phyloP scores from a whole-genome alignment of 2,113 vertebrate genomes.

The Mustela nigripes region DNA sequence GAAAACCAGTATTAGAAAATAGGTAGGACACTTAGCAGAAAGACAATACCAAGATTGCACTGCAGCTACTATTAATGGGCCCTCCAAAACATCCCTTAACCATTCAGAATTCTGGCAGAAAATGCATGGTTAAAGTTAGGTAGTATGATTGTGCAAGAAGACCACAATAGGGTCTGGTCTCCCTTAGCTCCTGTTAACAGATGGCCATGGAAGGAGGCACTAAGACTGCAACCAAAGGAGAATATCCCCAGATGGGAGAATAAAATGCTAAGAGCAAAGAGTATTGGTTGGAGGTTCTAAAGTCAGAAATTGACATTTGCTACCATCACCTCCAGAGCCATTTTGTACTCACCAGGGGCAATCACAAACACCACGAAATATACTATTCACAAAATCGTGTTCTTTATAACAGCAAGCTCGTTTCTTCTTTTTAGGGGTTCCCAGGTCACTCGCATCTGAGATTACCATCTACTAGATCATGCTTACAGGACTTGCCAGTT shows the following conservation, averaged over 20 bases:
- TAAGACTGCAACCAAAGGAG: background rate
- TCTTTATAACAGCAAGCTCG: background rate
- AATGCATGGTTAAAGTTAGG: background rate
- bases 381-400: background rate
- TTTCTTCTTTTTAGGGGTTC: background rate
- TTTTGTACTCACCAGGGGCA: background rate
- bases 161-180: background rate
- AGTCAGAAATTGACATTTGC: background rate
- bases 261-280: background rate
- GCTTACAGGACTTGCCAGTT: background rate
- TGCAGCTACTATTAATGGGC: background rate
- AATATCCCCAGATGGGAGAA: background rate
- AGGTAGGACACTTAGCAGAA: background rate
- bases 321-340: background rate
- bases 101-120: background rate
- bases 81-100: background rate
- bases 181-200: background rate
- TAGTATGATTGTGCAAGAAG: background rate
- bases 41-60: background rate
- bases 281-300: background rate
- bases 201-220: background rate
- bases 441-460: background rate
- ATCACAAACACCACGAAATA: background rate
- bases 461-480: background rate
- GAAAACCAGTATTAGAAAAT: background rate